A percentile compares a stretch with the other conserved stretches of the same genome.
Conservation (phyloP, 2,113 vertebrate genomes). For the Gavia stellata region DNA sequence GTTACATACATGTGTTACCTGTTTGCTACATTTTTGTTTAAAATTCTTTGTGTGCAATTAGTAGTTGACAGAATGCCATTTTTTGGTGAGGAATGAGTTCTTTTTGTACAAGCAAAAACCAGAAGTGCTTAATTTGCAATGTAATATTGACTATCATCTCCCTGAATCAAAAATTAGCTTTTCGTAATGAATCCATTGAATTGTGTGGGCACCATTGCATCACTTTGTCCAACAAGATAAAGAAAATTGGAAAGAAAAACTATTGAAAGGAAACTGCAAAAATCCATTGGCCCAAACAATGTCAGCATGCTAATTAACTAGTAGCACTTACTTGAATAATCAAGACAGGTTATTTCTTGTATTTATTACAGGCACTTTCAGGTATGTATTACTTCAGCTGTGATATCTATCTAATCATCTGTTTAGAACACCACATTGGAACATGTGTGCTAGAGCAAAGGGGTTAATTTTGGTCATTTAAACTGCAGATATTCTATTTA, state of each 20-base stretch:
- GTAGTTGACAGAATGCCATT: neutral
- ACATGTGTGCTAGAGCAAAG: neutral
- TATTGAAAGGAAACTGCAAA: neutral
- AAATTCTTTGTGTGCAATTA: neutral
- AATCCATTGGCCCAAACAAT: neutral
- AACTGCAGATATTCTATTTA: neutral
- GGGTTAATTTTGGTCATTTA: neutral
- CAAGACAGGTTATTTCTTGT: conserved; percentile 42
- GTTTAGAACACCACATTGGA: neutral
- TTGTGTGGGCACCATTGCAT: neutral
- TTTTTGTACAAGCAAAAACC: neutral
- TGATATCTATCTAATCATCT: neutral
- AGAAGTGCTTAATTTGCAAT: neutral
- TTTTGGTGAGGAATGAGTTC: neutral
- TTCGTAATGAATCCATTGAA: neutral
- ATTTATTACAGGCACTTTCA: conserved; percentile 13
- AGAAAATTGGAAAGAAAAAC: neutral
- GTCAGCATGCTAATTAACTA: neutral
- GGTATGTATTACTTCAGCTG: conserved; percentile 36
- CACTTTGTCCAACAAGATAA: neutral
- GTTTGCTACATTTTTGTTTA: neutral
- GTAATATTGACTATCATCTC: neutral
- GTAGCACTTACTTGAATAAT: neutral
- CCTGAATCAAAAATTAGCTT: neutral
- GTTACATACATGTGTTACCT: neutral